Percentiles rank a stretch among this genome's conserved stretches.
phyloP scores from a whole-genome alignment of 1,140 invertebrate species.

The Lamellibrachia luymesi region DNA sequence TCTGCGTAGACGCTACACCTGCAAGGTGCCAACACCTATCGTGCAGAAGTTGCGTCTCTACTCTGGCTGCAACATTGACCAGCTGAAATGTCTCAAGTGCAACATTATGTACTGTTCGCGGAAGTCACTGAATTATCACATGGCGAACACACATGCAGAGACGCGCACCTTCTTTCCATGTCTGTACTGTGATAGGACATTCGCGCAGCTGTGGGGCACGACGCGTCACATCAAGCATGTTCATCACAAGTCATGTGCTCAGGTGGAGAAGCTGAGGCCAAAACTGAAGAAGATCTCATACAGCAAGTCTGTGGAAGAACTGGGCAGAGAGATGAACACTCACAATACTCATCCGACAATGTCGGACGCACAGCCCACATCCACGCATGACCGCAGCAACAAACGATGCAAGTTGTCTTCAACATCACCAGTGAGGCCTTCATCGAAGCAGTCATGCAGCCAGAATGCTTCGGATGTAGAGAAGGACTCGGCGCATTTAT shows the following conservation, averaged over 20 bases:
- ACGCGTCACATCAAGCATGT: constrained; percentile 47
- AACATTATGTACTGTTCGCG: constrained; percentile 38
- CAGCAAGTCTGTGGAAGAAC: constrained; percentile 28
- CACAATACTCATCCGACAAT: background rate
- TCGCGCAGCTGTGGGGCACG: constrained; percentile 50
- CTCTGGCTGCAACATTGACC: background rate
- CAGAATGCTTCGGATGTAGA: background rate
- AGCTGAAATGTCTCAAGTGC: constrained; percentile 40
- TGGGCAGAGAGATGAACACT: background rate
- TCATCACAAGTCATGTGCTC: constrained; percentile 48
- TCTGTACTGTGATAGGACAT: constrained; percentile 48
- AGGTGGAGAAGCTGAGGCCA: constrained; percentile 45
- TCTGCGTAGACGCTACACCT: constrained; percentile 14
- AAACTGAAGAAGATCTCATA: constrained; percentile 36
- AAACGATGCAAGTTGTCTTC: background rate
- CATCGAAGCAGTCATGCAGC: background rate
- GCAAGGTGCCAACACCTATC: background rate
- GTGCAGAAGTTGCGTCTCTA: background rate
- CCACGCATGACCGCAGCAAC: background rate
- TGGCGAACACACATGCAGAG: constrained; percentile 45
- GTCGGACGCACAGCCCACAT: background rate
- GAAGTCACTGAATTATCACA: constrained; percentile 51
- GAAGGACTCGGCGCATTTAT: background rate
- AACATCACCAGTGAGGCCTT: background rate
- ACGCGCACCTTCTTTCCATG: constrained; percentile 49